These are phyloP conservation scores for Micromussa lordhowensis DNA, from an alignment of 92 coral and sea anemone species.

Conservation along the genomic window DNA sequence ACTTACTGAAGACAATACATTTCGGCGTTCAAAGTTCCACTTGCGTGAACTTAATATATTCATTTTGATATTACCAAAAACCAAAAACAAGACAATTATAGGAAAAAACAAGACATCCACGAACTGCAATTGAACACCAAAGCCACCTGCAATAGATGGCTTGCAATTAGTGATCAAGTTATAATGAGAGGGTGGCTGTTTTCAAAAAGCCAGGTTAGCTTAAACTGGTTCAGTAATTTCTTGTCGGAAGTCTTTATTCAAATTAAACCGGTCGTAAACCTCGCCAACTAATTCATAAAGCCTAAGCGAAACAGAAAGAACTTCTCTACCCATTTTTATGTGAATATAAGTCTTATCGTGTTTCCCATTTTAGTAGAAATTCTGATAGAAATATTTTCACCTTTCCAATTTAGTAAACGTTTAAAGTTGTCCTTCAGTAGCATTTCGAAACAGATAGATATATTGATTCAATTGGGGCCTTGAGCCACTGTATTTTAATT, in stretches of 20 bases:
- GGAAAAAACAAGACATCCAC: neutral
- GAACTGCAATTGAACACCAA: neutral
- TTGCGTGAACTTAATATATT: neutral
- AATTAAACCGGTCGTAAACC: neutral
- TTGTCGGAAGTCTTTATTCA: neutral
- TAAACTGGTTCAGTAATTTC: constrained; percentile 26
- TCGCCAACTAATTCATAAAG: neutral
- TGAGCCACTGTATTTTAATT: too few species aligned
- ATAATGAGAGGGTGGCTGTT: constrained; percentile 6
- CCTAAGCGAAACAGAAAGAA: neutral
- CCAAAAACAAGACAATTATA: neutral
- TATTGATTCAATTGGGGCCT: too few species aligned
- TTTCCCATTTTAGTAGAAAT: too few species aligned
- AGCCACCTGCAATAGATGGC: constrained; percentile 6
- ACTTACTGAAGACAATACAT: neutral
- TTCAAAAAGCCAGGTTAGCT: constrained; percentile 1
- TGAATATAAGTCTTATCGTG: too few species aligned
- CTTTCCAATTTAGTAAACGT: neutral
- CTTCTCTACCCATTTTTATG: neutral
- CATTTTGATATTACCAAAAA: neutral
- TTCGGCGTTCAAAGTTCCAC: neutral
- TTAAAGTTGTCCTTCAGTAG: too few species aligned
- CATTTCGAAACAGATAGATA: too few species aligned
- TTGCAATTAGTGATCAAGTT: neutral
- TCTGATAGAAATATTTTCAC: neutral